Conservation (phyloP, 1,140 invertebrate species). For the Hycleus phaleratus region DNA sequence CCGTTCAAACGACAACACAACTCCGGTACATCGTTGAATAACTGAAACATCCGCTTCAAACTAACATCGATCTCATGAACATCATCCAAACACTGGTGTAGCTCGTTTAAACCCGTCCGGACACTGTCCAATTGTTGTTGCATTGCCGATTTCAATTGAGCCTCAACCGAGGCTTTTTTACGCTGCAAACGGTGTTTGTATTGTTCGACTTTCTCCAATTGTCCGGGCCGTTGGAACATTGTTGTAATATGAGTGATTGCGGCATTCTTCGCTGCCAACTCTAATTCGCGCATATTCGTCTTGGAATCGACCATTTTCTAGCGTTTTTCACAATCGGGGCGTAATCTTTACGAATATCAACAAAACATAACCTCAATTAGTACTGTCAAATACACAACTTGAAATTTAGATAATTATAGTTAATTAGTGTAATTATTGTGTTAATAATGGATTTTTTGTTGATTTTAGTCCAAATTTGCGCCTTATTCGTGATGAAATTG, state of each 20-base stretch:
- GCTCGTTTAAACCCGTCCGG: slow-evolving; percentile 82
- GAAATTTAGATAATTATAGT: too few relatives aligned
- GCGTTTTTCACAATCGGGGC: too few relatives aligned
- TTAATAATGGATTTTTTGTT: too few relatives aligned
- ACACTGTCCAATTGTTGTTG: slow-evolving; percentile 97
- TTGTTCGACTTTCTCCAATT: slow-evolving; percentile 91
- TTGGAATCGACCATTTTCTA: too few relatives aligned
- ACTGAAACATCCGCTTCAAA: slow-evolving; percentile 53
- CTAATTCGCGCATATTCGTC: slow-evolving; percentile 63
- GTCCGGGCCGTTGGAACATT: slow-evolving; percentile 89
- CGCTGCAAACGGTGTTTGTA: slow-evolving; percentile 70
- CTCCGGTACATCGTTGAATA: slow-evolving; percentile 58
- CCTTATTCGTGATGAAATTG: too few relatives aligned
- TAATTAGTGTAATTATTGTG: too few relatives aligned
- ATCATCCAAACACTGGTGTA: slow-evolving; percentile 76
- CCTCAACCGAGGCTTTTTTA: slow-evolving; percentile 92
- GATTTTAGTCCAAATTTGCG: too few relatives aligned
- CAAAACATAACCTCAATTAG: too few relatives aligned
- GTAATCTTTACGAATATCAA: too few relatives aligned
- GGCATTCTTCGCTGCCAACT: slow-evolving; percentile 73
- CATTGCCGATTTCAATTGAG: slow-evolving; percentile 96
- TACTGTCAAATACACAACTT: too few relatives aligned
- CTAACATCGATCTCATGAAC: slow-evolving; percentile 67
- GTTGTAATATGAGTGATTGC: slow-evolving; percentile 88
- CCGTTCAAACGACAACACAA: slow-evolving; percentile 72